Conservation (phyloP, 2,888 invertebrate species). For the Drosophila anceps region DNA sequence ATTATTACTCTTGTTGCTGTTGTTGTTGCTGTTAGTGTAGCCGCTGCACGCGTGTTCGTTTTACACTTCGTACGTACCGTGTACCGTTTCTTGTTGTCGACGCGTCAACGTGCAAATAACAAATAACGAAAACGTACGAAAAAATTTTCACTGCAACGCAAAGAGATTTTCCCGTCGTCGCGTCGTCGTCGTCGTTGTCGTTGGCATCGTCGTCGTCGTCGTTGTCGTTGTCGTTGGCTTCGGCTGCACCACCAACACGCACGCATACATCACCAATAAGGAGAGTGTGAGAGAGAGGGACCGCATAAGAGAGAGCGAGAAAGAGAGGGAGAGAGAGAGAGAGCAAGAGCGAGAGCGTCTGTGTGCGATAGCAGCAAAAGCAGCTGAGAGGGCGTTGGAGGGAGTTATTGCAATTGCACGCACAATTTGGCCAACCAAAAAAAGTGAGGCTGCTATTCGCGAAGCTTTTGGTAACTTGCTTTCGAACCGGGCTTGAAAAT, state of each 20-base stretch:
- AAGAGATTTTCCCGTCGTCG: slow-evolving; percentile 78
- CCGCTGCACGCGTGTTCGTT: slow-evolving; percentile 59
- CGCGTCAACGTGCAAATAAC: slow-evolving; percentile 84
- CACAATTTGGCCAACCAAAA: slow-evolving; percentile 67
- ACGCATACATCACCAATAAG: slow-evolving; percentile 40
- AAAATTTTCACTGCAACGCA: slow-evolving; percentile 79
- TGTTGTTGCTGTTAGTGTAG: slow-evolving; percentile 37
- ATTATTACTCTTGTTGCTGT: slow-evolving; percentile 10
- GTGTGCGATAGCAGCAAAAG: slow-evolving; percentile 19
- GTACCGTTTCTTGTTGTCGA: slow-evolving; percentile 78
- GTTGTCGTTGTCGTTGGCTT: slow-evolving; percentile 48
- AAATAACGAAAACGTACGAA: slow-evolving; percentile 83
- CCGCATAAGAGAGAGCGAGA: slow-evolving; percentile 10
- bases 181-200: slow-evolving; percentile 59
- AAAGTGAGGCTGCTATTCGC: slow-evolving; percentile 26
- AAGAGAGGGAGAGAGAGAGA: slow-evolving; percentile 26
- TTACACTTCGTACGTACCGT: slow-evolving; percentile 53
- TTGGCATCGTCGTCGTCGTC: slow-evolving; percentile 21
- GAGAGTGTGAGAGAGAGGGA: slow-evolving; percentile 34
- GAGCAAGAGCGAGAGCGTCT: slow-evolving; percentile 17
- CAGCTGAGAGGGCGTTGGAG: slow-evolving; percentile 27
- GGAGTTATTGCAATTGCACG: slow-evolving; percentile 59
- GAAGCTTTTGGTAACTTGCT: slow-evolving; percentile 20
- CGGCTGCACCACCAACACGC: slow-evolving; percentile 69
- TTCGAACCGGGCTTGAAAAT: slow-evolving; percentile 31